Evolutionary conservation across 1,140 invertebrate genomes (phyloP).

Genomic region (Drosophila murphyi): DNA sequence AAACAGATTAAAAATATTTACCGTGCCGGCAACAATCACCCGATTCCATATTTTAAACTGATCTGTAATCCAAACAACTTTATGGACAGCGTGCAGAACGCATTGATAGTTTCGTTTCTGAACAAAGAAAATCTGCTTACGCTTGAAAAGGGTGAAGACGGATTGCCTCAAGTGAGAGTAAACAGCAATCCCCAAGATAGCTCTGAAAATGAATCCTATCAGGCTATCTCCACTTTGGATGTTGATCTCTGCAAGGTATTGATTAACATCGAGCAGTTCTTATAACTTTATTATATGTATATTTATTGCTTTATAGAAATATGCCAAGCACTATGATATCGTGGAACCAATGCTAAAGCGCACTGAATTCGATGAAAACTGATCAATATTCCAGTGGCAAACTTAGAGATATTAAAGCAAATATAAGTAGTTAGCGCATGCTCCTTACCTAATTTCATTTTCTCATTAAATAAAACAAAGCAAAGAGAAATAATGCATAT

Average conservation of each 20-base stretch:
- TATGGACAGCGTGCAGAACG: slow-evolving; percentile 71
- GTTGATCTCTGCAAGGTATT: slow-evolving; percentile 56
- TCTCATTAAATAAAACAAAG: not conserved
- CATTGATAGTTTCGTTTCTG: slow-evolving; percentile 67
- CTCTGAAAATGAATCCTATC: slow-evolving; percentile 13
- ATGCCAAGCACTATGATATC: slow-evolving; percentile 47
- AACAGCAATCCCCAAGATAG: slow-evolving; percentile 3
- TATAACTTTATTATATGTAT: not conserved
- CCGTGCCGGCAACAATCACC: slow-evolving; percentile 37
- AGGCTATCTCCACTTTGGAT: slow-evolving; percentile 56
- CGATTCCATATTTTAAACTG: slow-evolving; percentile 72
- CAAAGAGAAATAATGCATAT: not conserved
- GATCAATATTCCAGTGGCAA: not conserved
- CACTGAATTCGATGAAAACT: slow-evolving; percentile 19
- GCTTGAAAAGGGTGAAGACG: slow-evolving; percentile 50
- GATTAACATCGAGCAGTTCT: not conserved
- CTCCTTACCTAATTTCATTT: not conserved
- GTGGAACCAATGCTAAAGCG: slow-evolving; percentile 55
- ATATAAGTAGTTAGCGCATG: not conserved
- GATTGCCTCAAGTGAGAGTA: slow-evolving; percentile 49
- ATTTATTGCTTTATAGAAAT: slow-evolving; percentile 47
- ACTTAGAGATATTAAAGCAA: not conserved
- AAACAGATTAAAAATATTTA: slow-evolving; percentile 56
- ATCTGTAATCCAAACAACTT: slow-evolving; percentile 66
- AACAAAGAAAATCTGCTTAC: slow-evolving; percentile 58